These are phyloP conservation scores for Drepanosiphum platanoidis DNA, from an alignment of 2,888 invertebrate genomes.

Conservation along the genomic window DNA sequence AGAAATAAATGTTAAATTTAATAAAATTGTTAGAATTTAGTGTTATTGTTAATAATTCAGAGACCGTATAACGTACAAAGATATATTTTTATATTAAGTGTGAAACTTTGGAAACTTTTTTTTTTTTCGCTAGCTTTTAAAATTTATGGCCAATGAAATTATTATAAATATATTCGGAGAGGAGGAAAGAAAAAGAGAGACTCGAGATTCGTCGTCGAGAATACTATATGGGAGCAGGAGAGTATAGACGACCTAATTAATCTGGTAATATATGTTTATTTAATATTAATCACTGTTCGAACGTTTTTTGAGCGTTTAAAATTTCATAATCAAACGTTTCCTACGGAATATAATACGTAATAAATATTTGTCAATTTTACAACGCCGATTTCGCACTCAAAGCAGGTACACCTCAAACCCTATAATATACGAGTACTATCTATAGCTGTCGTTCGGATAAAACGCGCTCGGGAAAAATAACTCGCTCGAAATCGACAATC, in stretches of 20 bases:
- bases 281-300: background rate
- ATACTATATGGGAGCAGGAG: too few relatives aligned
- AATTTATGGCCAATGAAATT: conserved; percentile 36
- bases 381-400: background rate
- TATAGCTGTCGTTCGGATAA: background rate
- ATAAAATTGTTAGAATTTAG: too few relatives aligned
- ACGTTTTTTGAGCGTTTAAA: background rate
- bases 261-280: background rate
- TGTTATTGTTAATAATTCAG: background rate
- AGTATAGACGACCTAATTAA: conserved; percentile 1
- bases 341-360: background rate
- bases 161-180: background rate
- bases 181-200: too few relatives aligned
- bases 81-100: conserved; percentile 28
- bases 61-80: too few relatives aligned
- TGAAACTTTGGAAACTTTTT: conserved; percentile 15
- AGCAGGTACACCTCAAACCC: too few relatives aligned
- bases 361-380: background rate
- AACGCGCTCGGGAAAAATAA: background rate
- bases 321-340: background rate
- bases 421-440: background rate
- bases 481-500: background rate
- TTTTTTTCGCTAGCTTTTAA: conserved; percentile 16
- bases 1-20: too few relatives aligned
- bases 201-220: background rate